A percentile compares a stretch with the other conserved stretches of the same genome.
These are phyloP conservation scores for Stegophylla sp. DNA, from an alignment of 2,888 invertebrate genomes.

Conservation along the genomic window DNA sequence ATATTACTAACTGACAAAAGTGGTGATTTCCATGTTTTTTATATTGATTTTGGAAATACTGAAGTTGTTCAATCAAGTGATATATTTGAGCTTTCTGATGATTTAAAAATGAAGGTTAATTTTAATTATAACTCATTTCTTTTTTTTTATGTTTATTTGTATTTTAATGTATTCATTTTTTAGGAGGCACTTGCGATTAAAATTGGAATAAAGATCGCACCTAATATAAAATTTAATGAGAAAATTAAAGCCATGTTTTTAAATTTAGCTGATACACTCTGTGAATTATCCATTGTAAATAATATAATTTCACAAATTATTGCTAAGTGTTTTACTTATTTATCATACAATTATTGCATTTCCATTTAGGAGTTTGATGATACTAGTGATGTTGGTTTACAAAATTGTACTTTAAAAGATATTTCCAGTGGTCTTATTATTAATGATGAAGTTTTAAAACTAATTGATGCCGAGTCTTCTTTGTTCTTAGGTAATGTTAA, in stretches of 20 bases:
- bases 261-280: background rate
- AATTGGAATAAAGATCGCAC: slow-evolving; percentile 5
- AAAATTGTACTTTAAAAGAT: slow-evolving; percentile 40
- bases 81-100: slow-evolving; percentile 29
- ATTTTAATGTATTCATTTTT: background rate
- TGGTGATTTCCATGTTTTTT: background rate
- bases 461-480: background rate
- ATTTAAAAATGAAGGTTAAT: slow-evolving; percentile 4
- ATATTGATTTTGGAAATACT: slow-evolving; percentile 30
- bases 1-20: background rate
- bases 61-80: slow-evolving; percentile 3
- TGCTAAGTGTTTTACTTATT: background rate
- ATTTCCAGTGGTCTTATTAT: slow-evolving; percentile 29
- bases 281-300: slow-evolving; percentile 31
- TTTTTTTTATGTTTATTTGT: background rate
- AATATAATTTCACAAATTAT: background rate
- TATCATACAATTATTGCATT: background rate
- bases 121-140: background rate
- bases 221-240: background rate
- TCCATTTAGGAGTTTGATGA: slow-evolving; percentile 38
- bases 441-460: slow-evolving; percentile 23
- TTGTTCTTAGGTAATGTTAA: background rate
- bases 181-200: background rate
- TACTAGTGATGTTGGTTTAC: background rate
- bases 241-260: background rate